Evolutionary conservation across 2,113 vertebrate genomes (phyloP).

Genomic region (Eurypyga helias): DNA sequence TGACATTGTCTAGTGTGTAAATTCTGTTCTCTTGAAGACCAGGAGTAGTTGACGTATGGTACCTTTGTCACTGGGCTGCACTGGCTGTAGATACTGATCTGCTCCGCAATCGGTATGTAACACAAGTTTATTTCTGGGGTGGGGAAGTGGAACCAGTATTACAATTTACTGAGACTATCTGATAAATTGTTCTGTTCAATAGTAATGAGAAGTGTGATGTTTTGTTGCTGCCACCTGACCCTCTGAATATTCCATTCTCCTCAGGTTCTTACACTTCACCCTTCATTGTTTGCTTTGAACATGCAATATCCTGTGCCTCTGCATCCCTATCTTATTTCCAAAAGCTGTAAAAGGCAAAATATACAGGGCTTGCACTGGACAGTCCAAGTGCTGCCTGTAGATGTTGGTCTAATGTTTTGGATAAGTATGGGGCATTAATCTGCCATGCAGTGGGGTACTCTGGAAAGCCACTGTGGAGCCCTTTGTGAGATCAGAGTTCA

Average conservation of each 20-base stretch:
- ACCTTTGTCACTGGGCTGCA: neutral
- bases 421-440: neutral
- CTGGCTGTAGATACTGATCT: neutral
- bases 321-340: neutral
- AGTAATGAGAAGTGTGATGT: neutral
- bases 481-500: neutral
- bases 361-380: neutral
- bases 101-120: neutral
- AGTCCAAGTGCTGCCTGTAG: neutral
- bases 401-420: neutral
- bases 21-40: conserved; percentile 12
- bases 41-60: neutral
- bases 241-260: neutral
- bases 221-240: neutral
- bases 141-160: neutral
- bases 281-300: neutral
- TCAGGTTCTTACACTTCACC: neutral
- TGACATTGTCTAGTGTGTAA: neutral
- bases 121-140: neutral
- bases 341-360: neutral
- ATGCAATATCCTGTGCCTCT: neutral
- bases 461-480: neutral
- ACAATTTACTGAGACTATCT: neutral
- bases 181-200: neutral
- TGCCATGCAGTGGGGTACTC: neutral